Conservation (phyloP, 2,888 invertebrate species). For the Limnephilus lunatus region DNA sequence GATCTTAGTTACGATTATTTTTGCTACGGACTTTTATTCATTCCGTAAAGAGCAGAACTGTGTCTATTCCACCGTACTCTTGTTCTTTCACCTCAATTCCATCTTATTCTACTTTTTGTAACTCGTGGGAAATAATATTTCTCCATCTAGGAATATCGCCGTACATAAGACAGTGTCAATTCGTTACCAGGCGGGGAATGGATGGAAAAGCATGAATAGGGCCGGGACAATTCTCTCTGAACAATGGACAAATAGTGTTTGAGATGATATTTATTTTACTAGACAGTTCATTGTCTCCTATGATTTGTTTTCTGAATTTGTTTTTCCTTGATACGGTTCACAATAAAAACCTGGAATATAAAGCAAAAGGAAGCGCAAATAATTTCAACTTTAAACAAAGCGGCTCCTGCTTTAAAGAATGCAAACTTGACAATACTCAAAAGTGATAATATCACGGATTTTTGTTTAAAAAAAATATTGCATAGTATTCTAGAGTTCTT, state of each 20-base stretch:
- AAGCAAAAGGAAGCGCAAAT: background rate
- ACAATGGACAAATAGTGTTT: conserved; percentile 48
- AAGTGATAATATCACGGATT: background rate
- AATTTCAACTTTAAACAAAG: background rate
- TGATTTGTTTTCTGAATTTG: conserved; percentile 34
- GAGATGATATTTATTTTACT: conserved; percentile 44
- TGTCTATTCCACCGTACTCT: conserved; percentile 6
- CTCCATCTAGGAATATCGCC: conserved; percentile 43
- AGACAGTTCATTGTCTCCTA: conserved; percentile 32
- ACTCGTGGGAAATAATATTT: conserved; percentile 49
- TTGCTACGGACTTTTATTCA: background rate
- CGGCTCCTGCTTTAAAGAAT: background rate
- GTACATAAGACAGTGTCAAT: conserved; percentile 31
- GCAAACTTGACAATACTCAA: background rate
- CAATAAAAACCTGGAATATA: background rate
- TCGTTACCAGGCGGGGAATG: background rate
- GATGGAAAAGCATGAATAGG: background rate
- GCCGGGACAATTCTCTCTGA: conserved; percentile 20
- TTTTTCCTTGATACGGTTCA: conserved; percentile 3
- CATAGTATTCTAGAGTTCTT: no score
- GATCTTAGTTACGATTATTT: background rate
- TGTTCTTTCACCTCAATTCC: conserved; percentile 24
- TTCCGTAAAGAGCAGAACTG: background rate
- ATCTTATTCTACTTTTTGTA: background rate
- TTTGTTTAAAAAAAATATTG: background rate